Percentiles rank a stretch among this genome's conserved stretches.
These are phyloP conservation scores for Phylloscopus trochiloides DNA, from an alignment of 2,113 vertebrate species.

Conservation along the genomic window DNA sequence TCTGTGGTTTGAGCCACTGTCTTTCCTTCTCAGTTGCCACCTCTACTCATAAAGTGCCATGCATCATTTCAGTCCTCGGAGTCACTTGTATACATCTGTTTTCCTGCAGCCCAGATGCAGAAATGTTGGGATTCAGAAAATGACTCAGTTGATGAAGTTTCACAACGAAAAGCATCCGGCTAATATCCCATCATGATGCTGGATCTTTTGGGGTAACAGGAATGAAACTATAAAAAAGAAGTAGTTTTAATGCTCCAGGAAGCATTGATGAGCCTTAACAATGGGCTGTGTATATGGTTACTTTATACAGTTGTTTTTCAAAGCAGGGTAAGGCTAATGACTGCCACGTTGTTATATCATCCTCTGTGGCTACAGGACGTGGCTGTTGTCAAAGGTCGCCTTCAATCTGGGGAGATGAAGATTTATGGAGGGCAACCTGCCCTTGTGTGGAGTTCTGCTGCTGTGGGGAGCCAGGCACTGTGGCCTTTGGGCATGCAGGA, in stretches of 20 bases:
- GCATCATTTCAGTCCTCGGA: background rate
- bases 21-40: background rate
- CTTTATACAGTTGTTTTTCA: background rate
- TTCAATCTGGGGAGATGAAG: background rate
- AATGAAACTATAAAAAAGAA: background rate
- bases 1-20: background rate
- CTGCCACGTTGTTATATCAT: background rate
- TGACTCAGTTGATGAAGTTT: background rate
- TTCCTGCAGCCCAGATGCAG: background rate
- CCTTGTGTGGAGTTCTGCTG: background rate
- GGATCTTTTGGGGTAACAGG: background rate
- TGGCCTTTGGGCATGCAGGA: rapidly evolving
- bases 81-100: background rate
- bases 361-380: background rate
- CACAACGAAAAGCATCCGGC: background rate
- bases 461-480: rapidly evolving
- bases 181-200: background rate
- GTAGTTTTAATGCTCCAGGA: background rate
- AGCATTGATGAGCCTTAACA: background rate
- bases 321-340: background rate
- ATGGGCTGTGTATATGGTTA: background rate
- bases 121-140: background rate
- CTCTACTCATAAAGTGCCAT: background rate
- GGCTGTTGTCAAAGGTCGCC: background rate
- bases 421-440: background rate